These are phyloP conservation scores for Chloebia gouldiae DNA, from an alignment of 2,113 vertebrate genomes.

Conservation along the genomic window DNA sequence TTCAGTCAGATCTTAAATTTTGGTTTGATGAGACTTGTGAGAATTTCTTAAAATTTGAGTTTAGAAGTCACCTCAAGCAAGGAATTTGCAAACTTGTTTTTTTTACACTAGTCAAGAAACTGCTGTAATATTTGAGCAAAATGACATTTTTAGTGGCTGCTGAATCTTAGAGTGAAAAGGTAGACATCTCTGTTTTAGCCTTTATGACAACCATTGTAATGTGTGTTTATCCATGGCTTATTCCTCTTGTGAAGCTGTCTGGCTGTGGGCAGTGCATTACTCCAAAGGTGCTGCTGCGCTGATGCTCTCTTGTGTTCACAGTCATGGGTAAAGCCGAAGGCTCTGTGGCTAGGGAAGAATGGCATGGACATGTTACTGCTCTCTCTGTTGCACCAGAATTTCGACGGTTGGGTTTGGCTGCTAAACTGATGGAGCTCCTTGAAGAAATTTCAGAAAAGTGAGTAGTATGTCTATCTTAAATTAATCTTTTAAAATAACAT, in stretches of 20 bases:
- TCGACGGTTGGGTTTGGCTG: slow-evolving; percentile 89
- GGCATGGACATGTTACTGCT: slow-evolving; percentile 95
- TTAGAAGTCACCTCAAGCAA: background rate
- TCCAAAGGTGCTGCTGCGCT: background rate
- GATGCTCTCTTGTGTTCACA: slow-evolving; percentile 49
- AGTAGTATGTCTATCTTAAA: background rate
- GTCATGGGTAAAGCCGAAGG: slow-evolving; percentile 98
- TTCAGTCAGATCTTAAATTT: background rate
- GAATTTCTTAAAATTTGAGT: background rate
- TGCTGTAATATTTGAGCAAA: background rate
- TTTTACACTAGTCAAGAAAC: background rate
- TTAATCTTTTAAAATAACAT: background rate
- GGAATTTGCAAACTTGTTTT: background rate
- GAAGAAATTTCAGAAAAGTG: slow-evolving; percentile 97
- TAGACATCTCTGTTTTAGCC: background rate
- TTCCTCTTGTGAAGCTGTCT: background rate
- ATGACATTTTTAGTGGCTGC: background rate
- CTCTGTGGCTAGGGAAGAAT: slow-evolving; percentile 92
- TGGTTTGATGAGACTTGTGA: rapidly evolving
- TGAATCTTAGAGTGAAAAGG: background rate
- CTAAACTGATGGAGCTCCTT: slow-evolving; percentile 94
- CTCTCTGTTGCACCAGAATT: slow-evolving; percentile 95
- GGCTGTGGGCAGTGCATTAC: background rate
- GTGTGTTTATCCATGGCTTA: background rate
- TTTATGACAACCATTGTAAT: rapidly evolving